phyloP scores from a whole-genome alignment of 2,113 vertebrate species.

The Pomatorhinus ruficollis region DNA sequence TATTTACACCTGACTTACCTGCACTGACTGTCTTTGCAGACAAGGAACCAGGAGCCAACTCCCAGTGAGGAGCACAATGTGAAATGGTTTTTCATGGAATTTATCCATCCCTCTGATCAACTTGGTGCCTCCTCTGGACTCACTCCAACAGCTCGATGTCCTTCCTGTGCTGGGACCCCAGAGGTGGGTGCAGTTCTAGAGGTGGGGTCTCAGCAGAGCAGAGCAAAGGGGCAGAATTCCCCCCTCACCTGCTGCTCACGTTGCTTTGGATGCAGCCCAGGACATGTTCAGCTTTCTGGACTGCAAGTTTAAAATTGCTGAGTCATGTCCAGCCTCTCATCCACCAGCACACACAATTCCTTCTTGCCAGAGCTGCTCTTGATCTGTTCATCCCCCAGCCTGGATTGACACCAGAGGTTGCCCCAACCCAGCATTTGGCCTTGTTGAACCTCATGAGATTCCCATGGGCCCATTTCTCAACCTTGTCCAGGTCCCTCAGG shows the following conservation, averaged over 20 bases:
- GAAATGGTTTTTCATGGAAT: not conserved
- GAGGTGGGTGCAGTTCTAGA: not conserved
- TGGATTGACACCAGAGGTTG: not conserved
- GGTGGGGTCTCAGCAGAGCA: not conserved
- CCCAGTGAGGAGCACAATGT: not conserved
- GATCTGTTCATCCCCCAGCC: not conserved
- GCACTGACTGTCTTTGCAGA: not conserved
- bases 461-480: fast-evolving
- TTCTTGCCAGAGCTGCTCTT: not conserved
- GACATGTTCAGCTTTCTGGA: fast-evolving
- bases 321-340: not conserved
- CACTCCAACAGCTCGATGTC: fast-evolving
- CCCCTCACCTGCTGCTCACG: not conserved
- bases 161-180: not conserved
- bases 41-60: fast-evolving
- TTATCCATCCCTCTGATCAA: not conserved
- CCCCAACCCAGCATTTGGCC: not conserved
- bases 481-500: not conserved
- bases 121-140: not conserved
- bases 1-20: not conserved
- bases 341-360: not conserved
- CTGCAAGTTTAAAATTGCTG: no score
- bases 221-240: not conserved
- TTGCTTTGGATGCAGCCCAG: not conserved
- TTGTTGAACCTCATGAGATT: not conserved